Conservation (phyloP, 1,140 invertebrate species). For the Meloidogyne hapla region DNA sequence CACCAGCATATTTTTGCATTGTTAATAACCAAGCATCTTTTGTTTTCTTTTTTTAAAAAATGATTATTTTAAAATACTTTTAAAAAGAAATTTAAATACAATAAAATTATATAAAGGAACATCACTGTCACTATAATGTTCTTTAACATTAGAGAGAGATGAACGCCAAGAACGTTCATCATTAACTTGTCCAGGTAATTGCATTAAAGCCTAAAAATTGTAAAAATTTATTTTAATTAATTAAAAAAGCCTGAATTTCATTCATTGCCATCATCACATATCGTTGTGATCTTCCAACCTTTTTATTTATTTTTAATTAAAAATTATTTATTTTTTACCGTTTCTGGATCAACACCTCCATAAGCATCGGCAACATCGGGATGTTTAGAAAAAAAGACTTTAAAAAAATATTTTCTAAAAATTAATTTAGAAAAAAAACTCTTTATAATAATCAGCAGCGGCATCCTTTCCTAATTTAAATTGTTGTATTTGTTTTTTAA, state of each 20-base stretch:
- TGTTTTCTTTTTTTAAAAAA: constrained; percentile 50
- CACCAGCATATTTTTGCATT: constrained; percentile 54
- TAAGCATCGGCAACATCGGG: constrained; percentile 49
- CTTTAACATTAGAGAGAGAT: constrained; percentile 52
- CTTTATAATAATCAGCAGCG: constrained; percentile 50
- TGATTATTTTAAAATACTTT: constrained; percentile 11
- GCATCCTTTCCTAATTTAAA: constrained; percentile 56
- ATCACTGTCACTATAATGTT: constrained; percentile 52
- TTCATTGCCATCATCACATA: constrained; percentile 51
- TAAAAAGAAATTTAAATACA: constrained; percentile 41
- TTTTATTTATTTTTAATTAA: neutral
- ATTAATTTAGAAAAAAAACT: constrained; percentile 37
- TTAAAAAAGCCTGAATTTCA: constrained; percentile 23
- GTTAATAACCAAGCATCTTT: constrained; percentile 51
- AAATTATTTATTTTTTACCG: constrained; percentile 10
- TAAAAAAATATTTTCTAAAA: constrained; percentile 23
- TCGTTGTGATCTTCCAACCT: constrained; percentile 39
- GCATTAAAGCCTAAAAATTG: constrained; percentile 45
- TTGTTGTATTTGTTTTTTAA: constrained; percentile 43
- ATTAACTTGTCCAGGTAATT: constrained; percentile 40
- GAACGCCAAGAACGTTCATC: constrained; percentile 54
- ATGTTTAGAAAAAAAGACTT: constrained; percentile 51
- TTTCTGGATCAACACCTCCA: constrained; percentile 55
- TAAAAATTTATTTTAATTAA: constrained; percentile 2
- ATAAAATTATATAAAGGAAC: constrained; percentile 48